These are phyloP conservation scores for Drosophila nigrodunni DNA, from an alignment of 1,140 invertebrate genomes.

Conservation along the genomic window DNA sequence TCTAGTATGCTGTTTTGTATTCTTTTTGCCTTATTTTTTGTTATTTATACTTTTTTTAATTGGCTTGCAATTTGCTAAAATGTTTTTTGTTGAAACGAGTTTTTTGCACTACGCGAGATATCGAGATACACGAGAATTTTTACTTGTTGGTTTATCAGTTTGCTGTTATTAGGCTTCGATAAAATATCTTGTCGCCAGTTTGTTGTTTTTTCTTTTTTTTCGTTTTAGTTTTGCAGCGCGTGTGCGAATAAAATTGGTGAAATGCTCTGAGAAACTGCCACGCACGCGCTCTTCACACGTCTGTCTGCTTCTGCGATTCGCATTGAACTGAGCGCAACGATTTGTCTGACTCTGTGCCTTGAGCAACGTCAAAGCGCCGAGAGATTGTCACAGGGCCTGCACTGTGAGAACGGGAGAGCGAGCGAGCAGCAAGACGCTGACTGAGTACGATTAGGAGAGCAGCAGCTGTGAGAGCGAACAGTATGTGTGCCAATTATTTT, in stretches of 20 bases:
- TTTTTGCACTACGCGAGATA: slow-evolving; percentile 33
- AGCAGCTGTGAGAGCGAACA: background rate
- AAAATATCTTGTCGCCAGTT: slow-evolving; percentile 37
- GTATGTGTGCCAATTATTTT: slow-evolving; percentile 33
- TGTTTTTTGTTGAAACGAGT: slow-evolving; percentile 33
- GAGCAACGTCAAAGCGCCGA: slow-evolving; percentile 27
- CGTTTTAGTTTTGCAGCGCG: slow-evolving; percentile 8
- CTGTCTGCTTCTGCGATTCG: slow-evolving; percentile 49
- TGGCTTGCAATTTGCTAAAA: slow-evolving; percentile 55
- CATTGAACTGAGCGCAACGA: slow-evolving; percentile 52
- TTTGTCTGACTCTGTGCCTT: slow-evolving; percentile 36
- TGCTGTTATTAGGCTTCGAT: slow-evolving; percentile 28
- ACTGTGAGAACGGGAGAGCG: slow-evolving; percentile 8
- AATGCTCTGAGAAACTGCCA: slow-evolving; percentile 28
- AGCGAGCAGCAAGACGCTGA: background rate
- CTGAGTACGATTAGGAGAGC: background rate
- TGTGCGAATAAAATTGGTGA: slow-evolving; percentile 32
- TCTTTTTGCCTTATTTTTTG: slow-evolving; percentile 7
- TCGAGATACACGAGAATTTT: slow-evolving; percentile 3
- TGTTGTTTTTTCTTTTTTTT: slow-evolving; percentile 3
- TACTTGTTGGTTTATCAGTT: slow-evolving; percentile 38
- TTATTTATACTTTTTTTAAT: slow-evolving; percentile 41
- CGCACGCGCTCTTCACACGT: slow-evolving; percentile 65
- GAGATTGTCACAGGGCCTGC: slow-evolving; percentile 28
- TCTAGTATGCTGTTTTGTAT: slow-evolving; percentile 9